Conservation (phyloP, 2,113 vertebrate genomes). For the Aphelocoma coerulescens region DNA sequence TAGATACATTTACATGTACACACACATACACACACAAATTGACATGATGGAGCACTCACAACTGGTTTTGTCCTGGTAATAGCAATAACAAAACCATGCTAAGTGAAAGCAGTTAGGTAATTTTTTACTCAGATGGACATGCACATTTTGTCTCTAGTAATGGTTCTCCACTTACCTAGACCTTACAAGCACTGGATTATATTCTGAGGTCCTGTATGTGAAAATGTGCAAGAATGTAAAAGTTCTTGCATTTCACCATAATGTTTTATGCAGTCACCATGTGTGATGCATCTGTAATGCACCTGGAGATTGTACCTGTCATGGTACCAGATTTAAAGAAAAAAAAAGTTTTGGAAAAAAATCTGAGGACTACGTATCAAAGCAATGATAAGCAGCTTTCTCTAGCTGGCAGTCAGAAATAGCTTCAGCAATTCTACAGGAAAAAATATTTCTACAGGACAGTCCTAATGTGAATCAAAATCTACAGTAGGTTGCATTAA, state of each 20-base stretch:
- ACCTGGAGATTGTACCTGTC: fast-evolving
- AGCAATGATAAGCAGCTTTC: neutral
- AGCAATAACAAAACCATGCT: neutral
- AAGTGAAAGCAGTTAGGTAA: neutral
- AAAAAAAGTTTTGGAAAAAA: neutral
- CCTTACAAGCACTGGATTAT: neutral
- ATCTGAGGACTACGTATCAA: neutral
- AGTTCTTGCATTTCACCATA: neutral
- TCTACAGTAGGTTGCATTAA: neutral
- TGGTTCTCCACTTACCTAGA: neutral
- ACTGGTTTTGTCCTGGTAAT: neutral
- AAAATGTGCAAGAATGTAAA: neutral
- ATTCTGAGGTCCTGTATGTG: neutral
- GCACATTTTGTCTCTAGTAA: neutral
- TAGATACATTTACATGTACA: neutral
- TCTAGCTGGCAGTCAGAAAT: neutral
- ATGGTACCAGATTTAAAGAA: neutral
- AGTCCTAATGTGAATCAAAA: neutral
- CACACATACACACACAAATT: neutral
- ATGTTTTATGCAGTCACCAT: neutral
- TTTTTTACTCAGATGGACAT: neutral
- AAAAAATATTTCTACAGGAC: neutral
- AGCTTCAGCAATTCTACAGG: neutral
- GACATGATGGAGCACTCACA: neutral
- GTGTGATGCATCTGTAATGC: neutral